Evolutionary conservation across 2,888 invertebrate species (phyloP).

Genomic region (Spodoptera picta): DNA sequence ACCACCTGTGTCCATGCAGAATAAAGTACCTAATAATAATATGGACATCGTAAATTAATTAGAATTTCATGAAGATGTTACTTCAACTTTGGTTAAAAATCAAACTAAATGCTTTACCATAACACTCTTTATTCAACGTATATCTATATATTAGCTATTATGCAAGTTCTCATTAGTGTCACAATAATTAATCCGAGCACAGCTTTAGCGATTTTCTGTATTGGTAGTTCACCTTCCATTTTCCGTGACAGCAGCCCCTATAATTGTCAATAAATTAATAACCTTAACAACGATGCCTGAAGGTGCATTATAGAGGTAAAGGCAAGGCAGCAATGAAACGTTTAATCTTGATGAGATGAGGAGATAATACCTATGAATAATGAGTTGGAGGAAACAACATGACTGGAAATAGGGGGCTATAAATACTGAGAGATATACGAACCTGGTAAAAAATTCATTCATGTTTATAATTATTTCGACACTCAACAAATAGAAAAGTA

Average conservation of each 20-base stretch:
- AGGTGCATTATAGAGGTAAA: background rate
- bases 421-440: no score
- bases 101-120: no score
- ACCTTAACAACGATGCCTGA: background rate
- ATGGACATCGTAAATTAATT: no score
- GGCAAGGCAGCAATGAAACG: background rate
- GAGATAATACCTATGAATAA: slow-evolving; percentile 1
- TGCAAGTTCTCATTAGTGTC: slow-evolving; percentile 4
- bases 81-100: no score
- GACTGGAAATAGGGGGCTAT: background rate
- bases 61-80: no score
- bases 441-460: no score
- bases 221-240: slow-evolving; percentile 1
- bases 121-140: no score
- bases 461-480: no score
- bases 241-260: background rate
- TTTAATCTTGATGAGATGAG: slow-evolving; percentile 1
- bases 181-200: slow-evolving; percentile 17
- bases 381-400: background rate
- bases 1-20: no score
- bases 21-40: no score
- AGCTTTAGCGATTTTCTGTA: background rate
- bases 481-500: no score
- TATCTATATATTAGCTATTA: no score
- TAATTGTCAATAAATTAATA: slow-evolving; percentile 6